Base-by-base conservation (phyloP, 2,888 invertebrate genomes). In the Pseudococcus viburni region DNA sequence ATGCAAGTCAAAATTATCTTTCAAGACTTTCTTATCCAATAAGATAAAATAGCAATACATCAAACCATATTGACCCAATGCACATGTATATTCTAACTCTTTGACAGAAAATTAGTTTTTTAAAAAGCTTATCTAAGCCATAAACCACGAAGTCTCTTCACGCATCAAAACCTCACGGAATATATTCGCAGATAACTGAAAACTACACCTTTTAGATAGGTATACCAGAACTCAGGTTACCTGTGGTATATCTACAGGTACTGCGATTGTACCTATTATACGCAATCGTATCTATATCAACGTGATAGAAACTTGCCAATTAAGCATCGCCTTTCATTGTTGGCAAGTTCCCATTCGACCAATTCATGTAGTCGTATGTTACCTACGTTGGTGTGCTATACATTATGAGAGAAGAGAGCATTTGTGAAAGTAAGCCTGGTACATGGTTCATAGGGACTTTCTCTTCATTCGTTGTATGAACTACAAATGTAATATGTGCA, bases 311-410 rank as follows among this genome's bases (percentile, higher is more conserved):
- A 73, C 17, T 73, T 73, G 73, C 73, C 73, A 73, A 73, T 73
- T 73, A 73, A 73, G 73, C 73, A 33, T 73, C 73, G 33, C 15
- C 73, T 73, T 73, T 73, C 73, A 73, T 17, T 17, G 33, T 73
- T 73, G 73, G 73, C 73, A 73, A 73, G 73, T 73, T 73, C 73
- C 73, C 73, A 73, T 73, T 73, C 73, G 73, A 73, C 73, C 33
- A 17, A 73, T 73, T 73, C 73, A 7, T 73, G 11, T 64, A 64
- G 19, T 64, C 9, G 64, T 22, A 22, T 22, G 11, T 22, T 64
- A n/a, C 55, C 22, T 64, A 6, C 15, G 59, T n/a, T 59, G 5
- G n/a, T 59, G 42, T n/a, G n/a, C n/a, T n/a, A 17, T 68, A 26
- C 68, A 26, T 26, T 68, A 68, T 68, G 68, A 68, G n/a, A 59